These are phyloP conservation scores for Chaetorhynchus papuensis DNA, from an alignment of 2,113 vertebrate genomes.

Conservation along the genomic window DNA sequence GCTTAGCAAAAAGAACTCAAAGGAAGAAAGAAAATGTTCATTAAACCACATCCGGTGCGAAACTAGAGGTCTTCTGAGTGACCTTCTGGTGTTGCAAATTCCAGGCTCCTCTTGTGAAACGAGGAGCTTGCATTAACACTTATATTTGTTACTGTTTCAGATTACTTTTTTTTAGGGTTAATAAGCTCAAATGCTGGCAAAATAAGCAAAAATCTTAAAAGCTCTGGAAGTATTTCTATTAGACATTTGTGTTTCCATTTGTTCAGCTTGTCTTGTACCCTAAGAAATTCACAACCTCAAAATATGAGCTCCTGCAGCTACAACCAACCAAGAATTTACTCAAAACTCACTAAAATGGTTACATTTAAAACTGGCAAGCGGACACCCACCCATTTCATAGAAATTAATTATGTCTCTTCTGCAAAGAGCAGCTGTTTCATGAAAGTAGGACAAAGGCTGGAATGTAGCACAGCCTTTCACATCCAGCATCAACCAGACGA, in stretches of 20 bases:
- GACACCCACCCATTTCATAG: not conserved
- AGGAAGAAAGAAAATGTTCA: not conserved
- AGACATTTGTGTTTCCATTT: not conserved
- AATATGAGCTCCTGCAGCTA: not conserved
- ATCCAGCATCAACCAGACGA: not conserved
- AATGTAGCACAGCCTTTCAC: not conserved
- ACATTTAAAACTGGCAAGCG: not conserved
- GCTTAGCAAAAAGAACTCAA: not conserved
- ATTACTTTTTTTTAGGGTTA: not conserved
- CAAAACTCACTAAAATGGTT: not conserved
- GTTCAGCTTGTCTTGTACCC: not conserved
- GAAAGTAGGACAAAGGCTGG: not conserved
- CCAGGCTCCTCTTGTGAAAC: not conserved
- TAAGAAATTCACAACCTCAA: not conserved
- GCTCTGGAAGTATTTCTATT: not conserved
- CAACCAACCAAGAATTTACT: not conserved
- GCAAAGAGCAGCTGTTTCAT: not conserved
- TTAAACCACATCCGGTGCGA: not conserved
- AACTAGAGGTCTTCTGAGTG: not conserved
- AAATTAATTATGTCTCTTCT: not conserved
- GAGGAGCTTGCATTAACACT: not conserved
- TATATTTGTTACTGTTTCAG: not conserved
- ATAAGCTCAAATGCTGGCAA: not conserved
- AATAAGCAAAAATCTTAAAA: not conserved
- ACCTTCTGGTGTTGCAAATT: not conserved